Base-by-base conservation (phyloP, 1,140 invertebrate species). In the Drosophila jambulina region DNA sequence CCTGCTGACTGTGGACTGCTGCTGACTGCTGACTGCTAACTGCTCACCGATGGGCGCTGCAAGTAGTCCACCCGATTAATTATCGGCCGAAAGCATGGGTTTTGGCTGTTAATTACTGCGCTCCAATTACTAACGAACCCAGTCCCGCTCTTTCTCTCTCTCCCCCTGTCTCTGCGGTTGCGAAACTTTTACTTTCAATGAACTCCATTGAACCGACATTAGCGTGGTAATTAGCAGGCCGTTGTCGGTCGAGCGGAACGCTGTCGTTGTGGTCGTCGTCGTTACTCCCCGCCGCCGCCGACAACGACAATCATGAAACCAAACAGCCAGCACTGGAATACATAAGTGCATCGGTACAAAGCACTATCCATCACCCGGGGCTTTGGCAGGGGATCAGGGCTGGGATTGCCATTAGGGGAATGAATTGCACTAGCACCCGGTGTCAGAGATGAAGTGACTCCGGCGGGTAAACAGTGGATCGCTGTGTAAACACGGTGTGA, bases 191-290 rank as follows among this genome's bases (percentile, higher is more conserved):
- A 90, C 86, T 90, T 90, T 90, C 86, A 75, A 82, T 90, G 86
- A 90, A 90, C 86, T 82, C 86, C 87, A 90, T 90, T 90, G 86
- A 90, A 90, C 86, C 80, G 71, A 67, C 85, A 88, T 88, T 90
- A 88, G 81, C 81, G 67, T 63, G 71, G 78, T 76, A 90, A 90
- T 90, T 90, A 90, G 82, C 86, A 84, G 80, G 72, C 84, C 80
- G 62, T 88, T 87, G 83, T 78, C 84, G 84, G 77, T 80, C 80
- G 80, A 56, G 72, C 75, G 83, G 68, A 82, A 88, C 80, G 67
- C 65, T 43, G 74, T 67, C 72, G 74, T 34, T 45, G 60, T 61
- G 17, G 48, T 54, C 4, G 51, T 54, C 32, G 51, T 53, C 19
- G 29, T 54, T 53, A 53, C 21, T 34, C n/a, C 49, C 27, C 27